Conservation (phyloP, 2,888 invertebrate genomes). For the Antheraea assamensis region DNA sequence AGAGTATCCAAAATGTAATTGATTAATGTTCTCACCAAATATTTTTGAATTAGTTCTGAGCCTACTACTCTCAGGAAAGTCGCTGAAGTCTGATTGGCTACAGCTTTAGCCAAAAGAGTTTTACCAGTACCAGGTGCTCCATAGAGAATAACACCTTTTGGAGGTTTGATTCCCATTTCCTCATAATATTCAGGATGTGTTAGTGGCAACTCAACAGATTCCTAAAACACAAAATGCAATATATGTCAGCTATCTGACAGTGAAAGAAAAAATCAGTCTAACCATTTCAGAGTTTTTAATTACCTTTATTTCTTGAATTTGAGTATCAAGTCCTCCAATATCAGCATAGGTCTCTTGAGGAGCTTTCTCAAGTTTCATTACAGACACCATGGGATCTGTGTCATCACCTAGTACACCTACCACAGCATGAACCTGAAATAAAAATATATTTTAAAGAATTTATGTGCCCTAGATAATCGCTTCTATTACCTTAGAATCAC, state of each 20-base stretch:
- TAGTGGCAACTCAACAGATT: slow-evolving; percentile 98
- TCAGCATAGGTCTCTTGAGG: slow-evolving; percentile 99
- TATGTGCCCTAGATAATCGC: not conserved
- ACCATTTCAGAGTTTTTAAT: slow-evolving; percentile 16
- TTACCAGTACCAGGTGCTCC: slow-evolving; percentile 99
- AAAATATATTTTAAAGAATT: not conserved
- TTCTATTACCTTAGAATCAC: too few relatives aligned
- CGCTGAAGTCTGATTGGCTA: slow-evolving; percentile 99
- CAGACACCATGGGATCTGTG: slow-evolving; percentile 99
- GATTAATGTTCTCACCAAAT: slow-evolving; percentile 84
- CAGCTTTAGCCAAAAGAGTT: slow-evolving; percentile 98
- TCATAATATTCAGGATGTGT: slow-evolving; percentile 99
- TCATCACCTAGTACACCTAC: slow-evolving; percentile 99
- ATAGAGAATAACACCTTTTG: slow-evolving; percentile 99
- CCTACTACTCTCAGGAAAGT: slow-evolving; percentile 99
- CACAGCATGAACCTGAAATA: slow-evolving; percentile 94
- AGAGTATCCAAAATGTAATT: too few relatives aligned
- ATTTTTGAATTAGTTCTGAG: slow-evolving; percentile 99
- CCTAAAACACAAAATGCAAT: slow-evolving; percentile 68
- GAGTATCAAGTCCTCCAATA: slow-evolving; percentile 98
- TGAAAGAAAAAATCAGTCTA: too few relatives aligned
- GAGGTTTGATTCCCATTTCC: slow-evolving; percentile 99
- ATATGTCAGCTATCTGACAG: too few relatives aligned
- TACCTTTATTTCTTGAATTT: slow-evolving; percentile 88
- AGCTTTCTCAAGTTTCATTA: slow-evolving; percentile 99